A percentile compares a stretch with the other conserved stretches of the same genome.
These are phyloP conservation scores for Conops quadrifasciatus DNA, from an alignment of 2,888 invertebrate species.

Conservation along the genomic window DNA sequence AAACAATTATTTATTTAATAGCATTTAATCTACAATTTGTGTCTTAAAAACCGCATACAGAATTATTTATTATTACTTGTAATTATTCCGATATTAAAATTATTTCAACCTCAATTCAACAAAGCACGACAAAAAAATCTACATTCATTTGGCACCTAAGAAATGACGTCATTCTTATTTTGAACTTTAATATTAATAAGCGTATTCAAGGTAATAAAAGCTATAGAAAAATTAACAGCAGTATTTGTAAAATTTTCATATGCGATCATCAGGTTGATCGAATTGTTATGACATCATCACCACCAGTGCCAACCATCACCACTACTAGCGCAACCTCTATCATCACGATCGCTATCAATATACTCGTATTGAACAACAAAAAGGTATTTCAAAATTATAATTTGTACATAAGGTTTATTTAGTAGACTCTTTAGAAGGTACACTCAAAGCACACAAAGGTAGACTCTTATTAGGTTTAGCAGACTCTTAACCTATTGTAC, in stretches of 20 bases:
- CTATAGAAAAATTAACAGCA: background rate
- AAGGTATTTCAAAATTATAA: background rate
- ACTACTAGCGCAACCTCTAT: background rate
- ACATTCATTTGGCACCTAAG: no score
- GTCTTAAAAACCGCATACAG: no score
- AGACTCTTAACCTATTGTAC: no score
- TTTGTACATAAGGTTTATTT: background rate
- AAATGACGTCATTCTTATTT: conserved; percentile 22
- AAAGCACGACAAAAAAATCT: no score
- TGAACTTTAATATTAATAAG: background rate
- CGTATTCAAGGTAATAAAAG: background rate
- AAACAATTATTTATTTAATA: background rate
- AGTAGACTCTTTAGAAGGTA: no score
- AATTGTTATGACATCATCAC: conserved; percentile 30
- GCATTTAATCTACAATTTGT: no score
- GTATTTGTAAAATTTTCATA: conserved; percentile 23
- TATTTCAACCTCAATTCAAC: no score
- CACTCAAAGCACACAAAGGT: no score
- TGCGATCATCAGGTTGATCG: conserved; percentile 29
- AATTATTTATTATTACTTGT: no score
- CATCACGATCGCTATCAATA: background rate
- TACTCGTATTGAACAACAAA: no score
- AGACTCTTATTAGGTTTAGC: no score
- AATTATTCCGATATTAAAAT: no score
- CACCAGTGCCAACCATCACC: conserved; percentile 3